Evolutionary conservation across 2,113 vertebrate genomes (phyloP), one percentile per base, ranked within the genome.

Genomic region (Agelaius tricolor): DNA sequence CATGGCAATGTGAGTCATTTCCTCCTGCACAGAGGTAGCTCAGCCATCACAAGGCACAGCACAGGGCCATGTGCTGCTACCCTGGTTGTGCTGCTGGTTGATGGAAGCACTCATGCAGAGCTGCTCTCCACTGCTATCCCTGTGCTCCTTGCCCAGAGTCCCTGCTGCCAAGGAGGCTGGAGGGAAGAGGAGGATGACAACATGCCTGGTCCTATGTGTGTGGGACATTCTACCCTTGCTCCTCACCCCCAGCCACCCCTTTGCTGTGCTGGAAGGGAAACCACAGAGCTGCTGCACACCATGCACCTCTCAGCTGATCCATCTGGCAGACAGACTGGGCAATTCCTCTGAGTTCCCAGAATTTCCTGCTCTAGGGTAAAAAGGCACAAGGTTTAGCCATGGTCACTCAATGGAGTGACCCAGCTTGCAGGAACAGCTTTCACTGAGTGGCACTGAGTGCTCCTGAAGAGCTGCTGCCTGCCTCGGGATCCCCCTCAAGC

Each of bases 1-100:
- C 92, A 84, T 9, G 39, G 88, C 83, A 94, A 75, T 7, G 20
- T 84, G 93, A 97, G 69, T 96, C 93, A 97, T 27, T 95, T 96
- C 96, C 93, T 90, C n/a, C 87, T 61, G 54, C 80, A 68, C 33
- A 0, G 72, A 94, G 90, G 90, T 86, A 81, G n/a, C 88, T 89
- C 90, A 93, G 92, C 66, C 37, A 49, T 89, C 94, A 95, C 35
- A 65, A 88, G 93, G 65, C n/a, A 5, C 63, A 41, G 90, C 94
- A 94, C 83, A 93, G 88, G 94, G 83, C 37, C 43, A 16, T 80
- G 58, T 59, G 85, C 9, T 13, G 55, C 54, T 39, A n/a, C 39
- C 82, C 82, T 55, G 63, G 21, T 6, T 75, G 15, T 74, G 43
- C 30, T 37, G 15, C 37, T 6, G 2, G 10, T 9, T 69, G 87